Evolutionary conservation across 2,797 vertebrate genomes (phyloP).

Genomic region (Glossophaga mutica): DNA sequence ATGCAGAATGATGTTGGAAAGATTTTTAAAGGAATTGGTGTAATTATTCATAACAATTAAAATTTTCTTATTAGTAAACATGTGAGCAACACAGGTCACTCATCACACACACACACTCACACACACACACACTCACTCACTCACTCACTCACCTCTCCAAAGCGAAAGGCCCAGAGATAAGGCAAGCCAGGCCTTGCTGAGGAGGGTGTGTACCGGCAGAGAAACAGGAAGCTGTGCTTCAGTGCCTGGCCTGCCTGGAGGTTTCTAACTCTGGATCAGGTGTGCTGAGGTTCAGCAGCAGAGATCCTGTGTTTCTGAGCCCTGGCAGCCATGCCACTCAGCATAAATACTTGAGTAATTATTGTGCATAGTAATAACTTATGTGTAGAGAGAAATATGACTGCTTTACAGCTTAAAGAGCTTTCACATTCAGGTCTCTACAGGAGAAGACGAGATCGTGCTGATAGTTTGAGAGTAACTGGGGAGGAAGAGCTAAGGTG

Average conservation of each 20-base stretch:
- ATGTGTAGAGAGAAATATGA: slow-evolving; percentile 84
- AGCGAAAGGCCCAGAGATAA: neutral
- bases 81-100: neutral
- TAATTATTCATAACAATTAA: neutral
- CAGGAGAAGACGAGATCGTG: slow-evolving; percentile 91
- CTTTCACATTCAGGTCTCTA: slow-evolving; percentile 94
- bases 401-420: slow-evolving; percentile 92
- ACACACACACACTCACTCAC: slow-evolving; percentile 42
- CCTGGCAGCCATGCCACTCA: slow-evolving; percentile 50
- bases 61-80: neutral
- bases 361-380: neutral
- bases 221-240: slow-evolving; percentile 77
- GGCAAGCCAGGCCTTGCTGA: neutral
- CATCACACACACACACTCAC: slow-evolving; percentile 28
- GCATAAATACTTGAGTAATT: slow-evolving; percentile 20
- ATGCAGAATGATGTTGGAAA: neutral
- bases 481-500: slow-evolving; percentile 88
- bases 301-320: neutral
- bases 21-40: neutral
- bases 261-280: slow-evolving; percentile 78
- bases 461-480: slow-evolving; percentile 81
- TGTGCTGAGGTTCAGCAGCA: slow-evolving; percentile 69
- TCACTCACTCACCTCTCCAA: slow-evolving; percentile 33
- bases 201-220: neutral
- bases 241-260: slow-evolving; percentile 63